phyloP scores from a whole-genome alignment of 1,140 invertebrate species.

The Hypothenemus hampei region DNA sequence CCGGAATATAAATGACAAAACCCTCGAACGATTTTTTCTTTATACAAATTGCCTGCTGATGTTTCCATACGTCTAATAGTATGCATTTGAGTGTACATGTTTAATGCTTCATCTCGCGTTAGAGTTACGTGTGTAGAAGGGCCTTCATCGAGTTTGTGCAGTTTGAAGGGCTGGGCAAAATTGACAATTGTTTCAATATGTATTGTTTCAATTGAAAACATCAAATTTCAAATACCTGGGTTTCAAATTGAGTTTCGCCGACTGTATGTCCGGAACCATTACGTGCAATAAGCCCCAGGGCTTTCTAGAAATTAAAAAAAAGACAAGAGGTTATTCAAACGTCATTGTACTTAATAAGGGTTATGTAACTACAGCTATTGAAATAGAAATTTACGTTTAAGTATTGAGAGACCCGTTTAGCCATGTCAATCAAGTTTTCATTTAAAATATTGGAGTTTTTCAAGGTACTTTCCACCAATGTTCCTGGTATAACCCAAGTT shows the following conservation, averaged over 20 bases:
- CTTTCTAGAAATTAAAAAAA: conserved; percentile 30
- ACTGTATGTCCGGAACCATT: conserved; percentile 52
- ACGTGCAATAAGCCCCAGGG: conserved; percentile 43
- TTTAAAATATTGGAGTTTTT: conserved; percentile 13
- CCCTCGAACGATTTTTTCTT: conserved; percentile 41
- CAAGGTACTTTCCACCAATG: not conserved
- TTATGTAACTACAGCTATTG: conserved; percentile 18
- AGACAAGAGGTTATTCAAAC: not conserved
- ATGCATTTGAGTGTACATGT: conserved; percentile 75
- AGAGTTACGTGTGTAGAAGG: conserved; percentile 70
- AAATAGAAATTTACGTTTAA: conserved; percentile 27
- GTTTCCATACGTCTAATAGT: conserved; percentile 90
- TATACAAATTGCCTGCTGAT: conserved; percentile 71
- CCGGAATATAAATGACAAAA: conserved; percentile 44
- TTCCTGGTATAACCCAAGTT: conserved; percentile 1
- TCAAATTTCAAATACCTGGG: conserved; percentile 57
- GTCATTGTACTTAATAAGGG: not conserved
- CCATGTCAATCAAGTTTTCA: conserved; percentile 26
- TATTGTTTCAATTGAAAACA: not conserved
- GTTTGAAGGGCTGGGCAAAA: conserved; percentile 66
- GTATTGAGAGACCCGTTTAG: conserved; percentile 29
- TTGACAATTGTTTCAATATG: not conserved
- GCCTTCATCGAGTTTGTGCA: conserved; percentile 83
- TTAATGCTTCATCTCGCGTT: conserved; percentile 80
- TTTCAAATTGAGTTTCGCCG: conserved; percentile 66